Conservation (phyloP, 2,888 invertebrate species). For the Nomada ferruginata region DNA sequence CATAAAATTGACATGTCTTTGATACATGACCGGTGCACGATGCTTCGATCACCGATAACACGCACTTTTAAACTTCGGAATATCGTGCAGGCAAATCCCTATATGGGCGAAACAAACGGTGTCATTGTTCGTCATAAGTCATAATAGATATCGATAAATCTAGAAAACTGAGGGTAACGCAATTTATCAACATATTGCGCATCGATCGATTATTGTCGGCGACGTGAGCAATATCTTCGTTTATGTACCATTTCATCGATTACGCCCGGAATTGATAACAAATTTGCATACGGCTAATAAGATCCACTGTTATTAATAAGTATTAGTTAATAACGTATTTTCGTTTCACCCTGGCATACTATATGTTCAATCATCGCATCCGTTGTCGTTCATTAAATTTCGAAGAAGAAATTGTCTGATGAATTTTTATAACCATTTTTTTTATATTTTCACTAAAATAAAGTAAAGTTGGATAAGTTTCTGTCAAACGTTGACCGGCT, state of each 20-base stretch:
- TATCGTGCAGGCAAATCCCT: not conserved
- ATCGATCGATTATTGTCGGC: conserved; percentile 4
- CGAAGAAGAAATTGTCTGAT: conserved; percentile 2
- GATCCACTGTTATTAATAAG: conserved; percentile 3
- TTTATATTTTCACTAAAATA: too few relatives aligned
- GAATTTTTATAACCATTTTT: too few relatives aligned
- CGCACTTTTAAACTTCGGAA: not conserved
- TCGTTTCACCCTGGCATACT: not conserved
- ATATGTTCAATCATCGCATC: not conserved
- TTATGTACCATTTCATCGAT: not conserved
- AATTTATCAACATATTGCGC: conserved; percentile 7
- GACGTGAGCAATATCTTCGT: not conserved
- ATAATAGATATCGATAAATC: conserved; percentile 7
- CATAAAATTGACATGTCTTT: not conserved
- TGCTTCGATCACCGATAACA: not conserved
- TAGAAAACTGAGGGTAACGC: not conserved
- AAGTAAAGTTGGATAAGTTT: not conserved
- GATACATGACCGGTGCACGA: not conserved
- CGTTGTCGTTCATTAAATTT: conserved; percentile 17
- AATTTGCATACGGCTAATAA: not conserved
- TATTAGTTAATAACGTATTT: conserved; percentile 30
- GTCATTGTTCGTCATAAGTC: not conserved
- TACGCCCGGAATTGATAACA: not conserved
- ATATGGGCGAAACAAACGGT: not conserved
- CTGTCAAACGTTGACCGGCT: too few relatives aligned